Base-by-base conservation (phyloP, 1,140 invertebrate genomes). In the Cydia strobilella region DNA sequence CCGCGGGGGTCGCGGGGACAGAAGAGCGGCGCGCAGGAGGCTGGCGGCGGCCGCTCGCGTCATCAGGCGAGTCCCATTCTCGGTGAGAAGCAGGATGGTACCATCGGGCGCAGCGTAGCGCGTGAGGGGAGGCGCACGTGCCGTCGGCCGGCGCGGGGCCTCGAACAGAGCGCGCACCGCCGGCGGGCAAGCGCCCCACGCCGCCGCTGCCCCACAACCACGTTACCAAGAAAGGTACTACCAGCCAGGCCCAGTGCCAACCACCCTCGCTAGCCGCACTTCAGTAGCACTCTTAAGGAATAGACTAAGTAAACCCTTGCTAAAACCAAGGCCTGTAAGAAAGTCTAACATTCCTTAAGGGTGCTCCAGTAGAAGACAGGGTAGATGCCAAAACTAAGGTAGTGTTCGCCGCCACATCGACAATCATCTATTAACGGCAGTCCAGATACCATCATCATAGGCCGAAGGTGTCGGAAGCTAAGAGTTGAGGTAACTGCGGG, bases 401-500 rank as follows among this genome's bases (percentile, higher is more conserved):
- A 86, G 82, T 85, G 76, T 86, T 83, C 86, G 89, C 84, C 87
- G 89, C 86, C 82, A 77, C 80, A 82, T 82, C 78, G 81, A 87
- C 82, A 82, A 88, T 83, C 81, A 81, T 86, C 84, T 87, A 84
- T 83, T 35, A 39, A 35, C 76, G 85, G 83, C 86, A 89, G 86
- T 85, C 84, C 84, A 76, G 81, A 85, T 86, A 85, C 84, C 82
- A 88, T 90, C 82, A 89, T 84, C 86, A 86, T 89, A 87, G 88
- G 88, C 86, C 84, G 86, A 91, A 92, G 87, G 89, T 92, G 88
- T 90, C 79, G 82, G 87, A 93, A 93, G 90, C 90, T 86, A 91
- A 93, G 87, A 91, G 89, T 90, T 91, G 83, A 91, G 89, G 90
- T 93, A 92, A 93, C 90, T 93, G 90, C 90, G 90, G 90, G 90